Evolutionary conservation across 1,140 invertebrate species (phyloP).

Genomic region (Drosophila eugracilis): DNA sequence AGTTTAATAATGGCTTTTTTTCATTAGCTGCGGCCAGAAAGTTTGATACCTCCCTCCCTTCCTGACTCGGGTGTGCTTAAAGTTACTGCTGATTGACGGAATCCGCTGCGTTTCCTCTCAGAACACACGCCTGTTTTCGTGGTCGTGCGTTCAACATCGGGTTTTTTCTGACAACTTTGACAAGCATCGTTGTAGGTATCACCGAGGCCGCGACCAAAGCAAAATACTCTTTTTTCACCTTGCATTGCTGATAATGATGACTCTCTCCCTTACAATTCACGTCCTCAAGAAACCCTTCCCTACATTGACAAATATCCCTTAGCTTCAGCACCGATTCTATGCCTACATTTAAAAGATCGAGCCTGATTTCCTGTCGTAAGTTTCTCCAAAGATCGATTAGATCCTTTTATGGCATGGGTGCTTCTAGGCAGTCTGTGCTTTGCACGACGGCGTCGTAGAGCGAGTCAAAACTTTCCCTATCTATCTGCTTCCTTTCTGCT

Average conservation of each 20-base stretch:
- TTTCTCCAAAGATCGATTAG: neutral
- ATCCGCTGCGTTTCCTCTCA: neutral
- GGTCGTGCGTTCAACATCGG: neutral
- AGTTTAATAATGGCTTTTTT: no score
- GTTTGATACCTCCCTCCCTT: no score
- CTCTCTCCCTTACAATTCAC: constrained; percentile 1
- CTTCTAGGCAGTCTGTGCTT: neutral
- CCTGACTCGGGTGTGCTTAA: neutral
- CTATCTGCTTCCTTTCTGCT: constrained; percentile 1
- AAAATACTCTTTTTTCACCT: constrained; percentile 1
- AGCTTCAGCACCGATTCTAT: no score
- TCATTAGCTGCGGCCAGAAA: no score
- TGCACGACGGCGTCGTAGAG: neutral
- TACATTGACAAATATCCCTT: constrained; percentile 1
- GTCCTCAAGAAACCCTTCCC: neutral
- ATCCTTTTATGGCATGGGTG: neutral
- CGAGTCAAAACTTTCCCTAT: neutral
- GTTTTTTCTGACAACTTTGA: no score
- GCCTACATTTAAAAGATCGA: neutral
- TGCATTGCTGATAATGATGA: neutral
- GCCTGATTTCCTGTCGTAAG: constrained; percentile 2
- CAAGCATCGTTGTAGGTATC: neutral
- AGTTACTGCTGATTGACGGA: neutral
- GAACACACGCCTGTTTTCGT: neutral
- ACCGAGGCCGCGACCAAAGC: neutral